Evolutionary conservation across 1,140 invertebrate species (phyloP), one percentile per base, ranked within the genome.

Genomic region (Eciton burchellii): DNA sequence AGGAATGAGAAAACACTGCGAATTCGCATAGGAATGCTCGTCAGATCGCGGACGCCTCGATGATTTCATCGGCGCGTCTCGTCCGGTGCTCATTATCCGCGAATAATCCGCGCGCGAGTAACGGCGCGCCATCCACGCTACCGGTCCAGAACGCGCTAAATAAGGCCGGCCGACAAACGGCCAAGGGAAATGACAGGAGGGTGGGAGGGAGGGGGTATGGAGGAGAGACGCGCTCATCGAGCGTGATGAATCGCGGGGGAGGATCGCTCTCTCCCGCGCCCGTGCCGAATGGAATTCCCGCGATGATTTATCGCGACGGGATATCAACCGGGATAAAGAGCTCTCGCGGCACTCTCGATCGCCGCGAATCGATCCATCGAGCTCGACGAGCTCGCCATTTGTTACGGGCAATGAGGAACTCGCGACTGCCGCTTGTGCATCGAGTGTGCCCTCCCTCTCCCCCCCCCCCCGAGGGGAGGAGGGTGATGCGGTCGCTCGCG

Each of bases 261-360:
- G 56, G 71, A 68, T 49, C 63, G 74, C 72, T 26, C n/a, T 47
- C 74, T 62, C 29, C 41, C 56, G n/a, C 35, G 35, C 35, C 6
- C 35, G 56, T 49, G 26, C 77, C 65, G 73, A 83, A 83, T 83
- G 62, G 85, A 81, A 89, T 89, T 87, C 74, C 66, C 83, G n/a
- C n/a, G n/a, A 86, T 89, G 85, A 89, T 89, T 89, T 89, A 89
- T 89, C 87, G 84, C 77, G 84, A 85, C 83, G 82, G 87, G 87
- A 89, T 89, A 85, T 89, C 85, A 81, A 87, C 83, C 54, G 57
- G 83, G 85, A 89, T 89, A 87, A 89, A 87, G 84, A 89, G 86
- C 85, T 81, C 83, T 74, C 74, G 76, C 72, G 54, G 62, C 81
- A 62, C 59, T 77, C 63, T 45, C 52, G 63, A 47, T 14, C 74